These are phyloP conservation scores for Drosophila novamexicana DNA, from an alignment of 1,140 invertebrate genomes.

Conservation along the genomic window DNA sequence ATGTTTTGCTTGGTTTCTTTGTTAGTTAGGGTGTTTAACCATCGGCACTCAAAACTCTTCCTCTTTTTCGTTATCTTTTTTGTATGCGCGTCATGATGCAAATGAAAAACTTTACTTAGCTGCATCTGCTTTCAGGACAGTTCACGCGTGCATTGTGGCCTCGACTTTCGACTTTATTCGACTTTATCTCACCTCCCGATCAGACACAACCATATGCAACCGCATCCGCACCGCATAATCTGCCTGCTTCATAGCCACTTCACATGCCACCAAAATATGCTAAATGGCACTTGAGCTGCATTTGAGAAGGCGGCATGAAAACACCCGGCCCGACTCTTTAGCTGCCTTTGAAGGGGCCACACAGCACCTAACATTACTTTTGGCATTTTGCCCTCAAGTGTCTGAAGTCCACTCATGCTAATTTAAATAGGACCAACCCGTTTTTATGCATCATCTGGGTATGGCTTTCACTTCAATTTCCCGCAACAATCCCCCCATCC, in stretches of 20 bases:
- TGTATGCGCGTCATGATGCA: conserved; percentile 34
- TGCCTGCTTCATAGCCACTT: conserved; percentile 17
- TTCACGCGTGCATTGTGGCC: conserved; percentile 23
- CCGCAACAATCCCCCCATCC: background rate
- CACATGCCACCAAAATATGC: conserved; percentile 61
- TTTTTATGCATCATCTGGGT: conserved; percentile 38
- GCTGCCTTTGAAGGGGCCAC: conserved; percentile 4
- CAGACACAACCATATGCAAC: background rate
- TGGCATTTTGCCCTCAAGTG: conserved; percentile 62
- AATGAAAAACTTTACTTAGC: conserved; percentile 67
- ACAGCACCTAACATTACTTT: conserved; percentile 38
- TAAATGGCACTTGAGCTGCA: conserved; percentile 69
- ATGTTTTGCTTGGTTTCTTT: background rate
- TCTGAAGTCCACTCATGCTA: conserved; percentile 63
- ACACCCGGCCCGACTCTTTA: background rate
- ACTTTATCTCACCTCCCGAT: background rate
- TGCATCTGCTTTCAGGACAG: conserved; percentile 54
- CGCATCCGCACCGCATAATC: background rate
- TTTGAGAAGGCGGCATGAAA: background rate
- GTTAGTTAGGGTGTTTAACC: background rate
- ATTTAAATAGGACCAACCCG: conserved; percentile 59
- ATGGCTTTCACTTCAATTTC: conserved; percentile 48
- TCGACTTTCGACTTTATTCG: conserved; percentile 28
- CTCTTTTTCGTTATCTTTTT: background rate
- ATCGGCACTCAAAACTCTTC: background rate